A percentile compares a stretch with the other conserved stretches of the same genome.
Conservation (phyloP, 2,113 vertebrate species). For the Limnothrissa miodon region DNA sequence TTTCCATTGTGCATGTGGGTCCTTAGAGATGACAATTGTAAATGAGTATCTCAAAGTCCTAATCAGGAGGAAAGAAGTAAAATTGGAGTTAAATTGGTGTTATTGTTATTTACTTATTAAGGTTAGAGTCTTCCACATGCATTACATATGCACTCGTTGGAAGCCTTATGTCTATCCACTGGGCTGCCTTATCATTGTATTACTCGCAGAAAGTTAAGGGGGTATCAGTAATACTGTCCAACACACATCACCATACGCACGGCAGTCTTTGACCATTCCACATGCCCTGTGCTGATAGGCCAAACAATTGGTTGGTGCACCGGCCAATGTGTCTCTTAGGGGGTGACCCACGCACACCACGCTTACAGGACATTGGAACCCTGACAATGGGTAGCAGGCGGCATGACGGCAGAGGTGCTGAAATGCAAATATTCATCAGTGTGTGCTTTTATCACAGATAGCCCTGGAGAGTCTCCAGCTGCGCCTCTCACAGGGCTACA, state of each 20-base stretch:
- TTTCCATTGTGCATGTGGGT: neutral
- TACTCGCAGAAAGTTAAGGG: slow-evolving; percentile 29
- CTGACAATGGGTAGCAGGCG: neutral
- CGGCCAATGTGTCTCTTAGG: slow-evolving; percentile 62
- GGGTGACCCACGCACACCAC: slow-evolving; percentile 48
- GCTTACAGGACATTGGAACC: neutral
- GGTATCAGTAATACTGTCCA: slow-evolving; percentile 58
- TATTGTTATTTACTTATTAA: neutral
- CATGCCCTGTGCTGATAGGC: slow-evolving; percentile 70
- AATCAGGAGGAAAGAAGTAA: neutral
- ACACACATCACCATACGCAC: slow-evolving; percentile 55
- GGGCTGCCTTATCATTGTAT: slow-evolving; percentile 13
- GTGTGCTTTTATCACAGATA: neutral
- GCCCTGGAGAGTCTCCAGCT: neutral
- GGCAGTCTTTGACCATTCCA: slow-evolving; percentile 52
- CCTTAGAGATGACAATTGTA: neutral
- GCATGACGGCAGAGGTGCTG: slow-evolving; percentile 26
- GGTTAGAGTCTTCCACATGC: neutral
- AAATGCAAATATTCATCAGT: neutral
- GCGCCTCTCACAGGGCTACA: neutral
- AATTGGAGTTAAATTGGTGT: neutral
- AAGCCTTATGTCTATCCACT: neutral
- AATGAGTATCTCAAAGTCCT: neutral
- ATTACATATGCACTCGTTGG: too few species aligned
- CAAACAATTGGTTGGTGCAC: slow-evolving; percentile 56